These are phyloP conservation scores for Brachyhypopomus occidentalis DNA, from an alignment of 2,113 vertebrate species.

Conservation along the genomic window DNA sequence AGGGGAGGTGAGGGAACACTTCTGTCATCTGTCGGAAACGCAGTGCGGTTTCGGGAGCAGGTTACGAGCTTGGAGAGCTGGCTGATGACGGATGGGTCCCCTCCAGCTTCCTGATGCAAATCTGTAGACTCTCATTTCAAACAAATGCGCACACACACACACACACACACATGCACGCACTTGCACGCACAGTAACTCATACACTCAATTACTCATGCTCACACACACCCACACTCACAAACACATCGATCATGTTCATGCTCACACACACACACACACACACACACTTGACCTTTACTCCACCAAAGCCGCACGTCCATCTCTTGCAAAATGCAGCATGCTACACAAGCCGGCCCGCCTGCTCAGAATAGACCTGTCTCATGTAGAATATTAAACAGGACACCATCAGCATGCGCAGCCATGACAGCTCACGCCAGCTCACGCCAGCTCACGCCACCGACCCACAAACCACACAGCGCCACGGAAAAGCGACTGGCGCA, in stretches of 20 bases:
- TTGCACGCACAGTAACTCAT: too few relatives aligned
- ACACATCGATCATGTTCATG: too few relatives aligned
- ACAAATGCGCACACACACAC: too few relatives aligned
- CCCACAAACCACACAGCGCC: not conserved
- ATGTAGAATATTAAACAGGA: not conserved
- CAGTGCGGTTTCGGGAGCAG: too few relatives aligned
- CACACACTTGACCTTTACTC: not conserved
- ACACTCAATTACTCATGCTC: too few relatives aligned
- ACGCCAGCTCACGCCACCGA: not conserved
- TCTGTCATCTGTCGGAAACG: not conserved
- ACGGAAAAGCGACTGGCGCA: not conserved
- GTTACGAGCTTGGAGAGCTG: not conserved
- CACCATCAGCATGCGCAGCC: not conserved
- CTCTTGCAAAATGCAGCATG: not conserved
- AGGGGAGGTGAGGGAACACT: not conserved
- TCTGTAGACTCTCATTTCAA: too few relatives aligned
- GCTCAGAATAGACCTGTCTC: not conserved
- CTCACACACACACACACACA: too few relatives aligned
- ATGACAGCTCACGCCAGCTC: not conserved
- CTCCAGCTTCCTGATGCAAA: not conserved
- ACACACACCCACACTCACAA: too few relatives aligned
- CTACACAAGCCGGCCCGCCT: not conserved
- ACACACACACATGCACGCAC: too few relatives aligned
- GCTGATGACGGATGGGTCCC: not conserved
- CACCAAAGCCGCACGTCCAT: not conserved